Conservation (phyloP, 2,797 vertebrate genomes). For the Alcedo atthis region DNA sequence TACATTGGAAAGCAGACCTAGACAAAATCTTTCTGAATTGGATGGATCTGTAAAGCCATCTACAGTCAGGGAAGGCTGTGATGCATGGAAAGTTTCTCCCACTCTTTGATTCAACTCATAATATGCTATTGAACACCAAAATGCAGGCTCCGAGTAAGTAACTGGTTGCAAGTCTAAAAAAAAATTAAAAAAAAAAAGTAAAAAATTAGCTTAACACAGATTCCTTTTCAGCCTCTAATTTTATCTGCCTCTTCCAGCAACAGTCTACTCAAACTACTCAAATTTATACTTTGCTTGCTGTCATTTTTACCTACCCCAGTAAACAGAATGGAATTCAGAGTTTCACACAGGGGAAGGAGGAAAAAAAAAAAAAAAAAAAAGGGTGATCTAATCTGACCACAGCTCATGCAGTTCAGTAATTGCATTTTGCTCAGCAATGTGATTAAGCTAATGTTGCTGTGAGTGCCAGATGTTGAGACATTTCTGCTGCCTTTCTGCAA, state of each 20-base stretch:
- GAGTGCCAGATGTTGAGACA: not conserved
- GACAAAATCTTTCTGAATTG: constrained; percentile 96
- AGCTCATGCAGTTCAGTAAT: not conserved
- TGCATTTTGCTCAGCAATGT: not conserved
- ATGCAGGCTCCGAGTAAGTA: constrained; percentile 96
- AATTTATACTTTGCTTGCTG: not conserved
- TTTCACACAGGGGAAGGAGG: not conserved
- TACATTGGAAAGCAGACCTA: constrained; percentile 95
- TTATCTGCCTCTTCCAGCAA: not conserved
- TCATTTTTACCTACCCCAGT: not conserved
- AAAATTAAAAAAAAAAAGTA: not conserved
- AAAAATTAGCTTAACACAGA: not conserved
- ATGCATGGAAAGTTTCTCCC: constrained; percentile 97
- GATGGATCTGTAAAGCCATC: constrained; percentile 98
- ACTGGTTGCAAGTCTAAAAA: constrained; percentile 85
- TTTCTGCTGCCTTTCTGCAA: not conserved
- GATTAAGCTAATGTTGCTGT: not conserved
- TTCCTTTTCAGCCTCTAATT: not conserved
- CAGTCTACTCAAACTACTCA: not conserved
- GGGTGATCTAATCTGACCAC: constrained; percentile 13
- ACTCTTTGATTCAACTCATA: constrained; percentile 98
- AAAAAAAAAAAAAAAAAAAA: not conserved
- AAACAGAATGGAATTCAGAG: constrained; percentile 19
- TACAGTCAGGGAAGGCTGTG: constrained; percentile 94
- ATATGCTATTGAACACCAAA: constrained; percentile 99